Conservation (phyloP, 2,797 vertebrate genomes). For the Eupleurogrammus muticus region DNA sequence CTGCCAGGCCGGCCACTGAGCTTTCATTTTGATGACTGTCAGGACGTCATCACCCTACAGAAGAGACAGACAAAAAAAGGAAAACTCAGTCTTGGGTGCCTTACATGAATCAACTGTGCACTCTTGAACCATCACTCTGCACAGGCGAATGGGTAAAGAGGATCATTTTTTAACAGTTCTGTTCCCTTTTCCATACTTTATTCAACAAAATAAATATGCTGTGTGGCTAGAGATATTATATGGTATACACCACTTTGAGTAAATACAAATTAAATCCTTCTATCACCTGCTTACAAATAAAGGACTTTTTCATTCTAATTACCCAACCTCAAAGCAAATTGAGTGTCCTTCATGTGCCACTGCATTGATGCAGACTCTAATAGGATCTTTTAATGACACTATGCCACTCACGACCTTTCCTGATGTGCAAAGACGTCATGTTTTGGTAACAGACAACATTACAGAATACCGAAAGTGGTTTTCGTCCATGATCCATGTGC, state of each 20-base stretch:
- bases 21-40: constrained; percentile 99
- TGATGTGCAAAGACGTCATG: neutral
- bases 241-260: constrained; percentile 10
- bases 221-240: neutral
- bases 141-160: constrained; percentile 21
- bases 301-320: neutral
- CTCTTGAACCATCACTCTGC: constrained; percentile 12
- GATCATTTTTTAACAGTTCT: constrained; percentile 16
- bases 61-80: constrained; percentile 43
- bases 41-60: constrained; percentile 95
- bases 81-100: constrained; percentile 38
- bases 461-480: neutral
- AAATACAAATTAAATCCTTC: too few relatives aligned
- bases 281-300: neutral
- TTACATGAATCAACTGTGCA: constrained; percentile 22
- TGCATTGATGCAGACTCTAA: neutral
- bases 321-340: neutral
- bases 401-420: neutral
- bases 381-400: neutral
- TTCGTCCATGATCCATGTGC: neutral
- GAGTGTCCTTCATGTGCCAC: neutral
- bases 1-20: constrained; percentile 99
- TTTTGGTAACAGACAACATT: neutral
- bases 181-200: constrained; percentile 4
- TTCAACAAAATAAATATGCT: constrained; percentile 16